These are phyloP conservation scores for Hyposoter didymator DNA, from an alignment of 2,888 invertebrate species.

Conservation along the genomic window DNA sequence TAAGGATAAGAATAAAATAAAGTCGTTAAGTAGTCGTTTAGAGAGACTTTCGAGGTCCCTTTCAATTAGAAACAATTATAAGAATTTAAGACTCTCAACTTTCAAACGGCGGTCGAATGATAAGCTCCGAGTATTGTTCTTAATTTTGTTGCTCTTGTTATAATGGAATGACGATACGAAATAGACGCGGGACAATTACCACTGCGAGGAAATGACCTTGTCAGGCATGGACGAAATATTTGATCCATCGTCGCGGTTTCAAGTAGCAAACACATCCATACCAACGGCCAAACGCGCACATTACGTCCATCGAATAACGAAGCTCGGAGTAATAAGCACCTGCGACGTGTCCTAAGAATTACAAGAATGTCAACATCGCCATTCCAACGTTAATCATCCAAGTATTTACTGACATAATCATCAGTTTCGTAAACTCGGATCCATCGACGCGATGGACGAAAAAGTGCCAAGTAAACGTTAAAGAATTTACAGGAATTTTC, in stretches of 20 bases:
- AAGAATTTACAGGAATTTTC: too few species aligned
- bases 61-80: not conserved
- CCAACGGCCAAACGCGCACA: not conserved
- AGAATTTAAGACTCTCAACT: not conserved
- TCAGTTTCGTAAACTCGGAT: not conserved
- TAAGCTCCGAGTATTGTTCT: not conserved
- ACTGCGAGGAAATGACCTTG: not conserved
- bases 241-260: not conserved
- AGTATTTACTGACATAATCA: constrained; percentile 1
- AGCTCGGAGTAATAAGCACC: constrained; percentile 4
- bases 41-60: not conserved
- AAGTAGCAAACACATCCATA: not conserved
- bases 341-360: constrained; percentile 25
- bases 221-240: not conserved
- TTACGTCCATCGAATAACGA: not conserved
- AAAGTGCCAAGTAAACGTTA: not conserved
- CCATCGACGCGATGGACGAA: not conserved
- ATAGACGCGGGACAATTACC: not conserved
- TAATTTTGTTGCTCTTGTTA: not conserved
- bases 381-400: not conserved
- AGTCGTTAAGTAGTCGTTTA: not conserved
- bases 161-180: not conserved
- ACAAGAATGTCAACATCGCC: constrained; percentile 35
- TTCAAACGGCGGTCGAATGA: not conserved
- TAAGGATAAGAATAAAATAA: not conserved